These are phyloP conservation scores for Aricia artaxerxes DNA, from an alignment of 2,888 invertebrate species.

Conservation along the genomic window DNA sequence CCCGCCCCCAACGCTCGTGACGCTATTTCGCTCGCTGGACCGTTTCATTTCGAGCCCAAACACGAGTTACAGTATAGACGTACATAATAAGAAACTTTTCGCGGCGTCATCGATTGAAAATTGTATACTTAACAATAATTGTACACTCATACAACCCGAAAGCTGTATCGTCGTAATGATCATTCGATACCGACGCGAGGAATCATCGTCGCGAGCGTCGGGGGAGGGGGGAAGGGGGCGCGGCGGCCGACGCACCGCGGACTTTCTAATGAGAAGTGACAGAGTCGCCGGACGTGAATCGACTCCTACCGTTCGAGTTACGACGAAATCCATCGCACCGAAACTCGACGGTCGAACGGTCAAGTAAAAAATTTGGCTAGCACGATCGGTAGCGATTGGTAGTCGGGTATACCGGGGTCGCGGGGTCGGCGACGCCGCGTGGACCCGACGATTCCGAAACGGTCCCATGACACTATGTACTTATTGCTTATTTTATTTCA, in stretches of 20 bases:
- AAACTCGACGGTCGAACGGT: neutral
- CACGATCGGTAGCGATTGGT: neutral
- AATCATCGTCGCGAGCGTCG: neutral
- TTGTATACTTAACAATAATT: neutral
- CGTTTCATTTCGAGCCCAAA: no score
- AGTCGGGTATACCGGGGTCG: neutral
- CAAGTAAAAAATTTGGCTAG: conserved; percentile 11
- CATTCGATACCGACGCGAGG: neutral
- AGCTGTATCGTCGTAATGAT: neutral
- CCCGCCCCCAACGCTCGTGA: neutral
- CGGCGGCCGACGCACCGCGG: neutral
- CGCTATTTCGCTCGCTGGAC: neutral
- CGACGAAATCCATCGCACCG: neutral
- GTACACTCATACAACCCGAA: neutral
- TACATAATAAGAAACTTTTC: neutral
- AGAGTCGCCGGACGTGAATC: conserved; percentile 5
- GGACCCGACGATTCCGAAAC: neutral
- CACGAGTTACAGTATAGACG: no score
- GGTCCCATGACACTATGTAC: conserved; percentile 15
- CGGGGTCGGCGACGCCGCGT: neutral
- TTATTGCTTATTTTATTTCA: conserved; percentile 29
- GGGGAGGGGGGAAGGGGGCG: neutral
- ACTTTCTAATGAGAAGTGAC: neutral
- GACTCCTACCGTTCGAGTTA: neutral
- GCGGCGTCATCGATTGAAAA: neutral